phyloP scores from a whole-genome alignment of 2,797 vertebrate genomes.

The Tragelaphus eurycerus region DNA sequence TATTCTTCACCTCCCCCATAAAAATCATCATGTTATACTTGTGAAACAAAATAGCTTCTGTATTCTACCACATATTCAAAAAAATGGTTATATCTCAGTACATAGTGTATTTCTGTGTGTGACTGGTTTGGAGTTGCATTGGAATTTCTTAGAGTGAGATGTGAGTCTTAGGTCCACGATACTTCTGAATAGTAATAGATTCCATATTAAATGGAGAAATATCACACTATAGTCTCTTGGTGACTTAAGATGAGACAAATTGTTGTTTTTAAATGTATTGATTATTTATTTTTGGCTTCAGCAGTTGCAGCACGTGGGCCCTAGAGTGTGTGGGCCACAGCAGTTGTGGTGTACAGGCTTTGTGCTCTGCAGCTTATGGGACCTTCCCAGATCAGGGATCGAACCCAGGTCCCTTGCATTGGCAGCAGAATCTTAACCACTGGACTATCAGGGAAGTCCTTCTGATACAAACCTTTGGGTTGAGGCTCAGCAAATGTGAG shows the following conservation, averaged over 20 bases:
- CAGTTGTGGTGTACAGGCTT: neutral
- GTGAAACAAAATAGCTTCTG: slow-evolving; percentile 71
- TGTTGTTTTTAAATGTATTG: neutral
- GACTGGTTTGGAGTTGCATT: neutral
- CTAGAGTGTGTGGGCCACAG: neutral
- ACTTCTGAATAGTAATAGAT: neutral
- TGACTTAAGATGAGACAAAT: neutral
- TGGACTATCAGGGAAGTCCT: neutral
- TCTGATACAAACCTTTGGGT: neutral
- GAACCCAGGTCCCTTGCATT: neutral
- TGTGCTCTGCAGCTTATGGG: neutral
- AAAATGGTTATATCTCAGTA: slow-evolving; percentile 10
- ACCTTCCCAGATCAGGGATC: neutral
- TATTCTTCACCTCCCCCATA: slow-evolving; percentile 76
- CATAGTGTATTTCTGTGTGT: neutral
- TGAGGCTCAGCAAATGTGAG: neutral
- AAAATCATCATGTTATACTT: slow-evolving; percentile 78
- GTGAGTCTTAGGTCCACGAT: neutral
- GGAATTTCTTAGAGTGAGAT: neutral
- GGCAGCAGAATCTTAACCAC: neutral
- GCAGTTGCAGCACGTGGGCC: neutral
- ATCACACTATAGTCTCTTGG: neutral
- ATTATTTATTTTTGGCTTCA: neutral
- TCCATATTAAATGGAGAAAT: neutral
- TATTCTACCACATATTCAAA: slow-evolving; percentile 39